Conservation (phyloP, 2,888 invertebrate species). For the Dinocampus coccinellae region DNA sequence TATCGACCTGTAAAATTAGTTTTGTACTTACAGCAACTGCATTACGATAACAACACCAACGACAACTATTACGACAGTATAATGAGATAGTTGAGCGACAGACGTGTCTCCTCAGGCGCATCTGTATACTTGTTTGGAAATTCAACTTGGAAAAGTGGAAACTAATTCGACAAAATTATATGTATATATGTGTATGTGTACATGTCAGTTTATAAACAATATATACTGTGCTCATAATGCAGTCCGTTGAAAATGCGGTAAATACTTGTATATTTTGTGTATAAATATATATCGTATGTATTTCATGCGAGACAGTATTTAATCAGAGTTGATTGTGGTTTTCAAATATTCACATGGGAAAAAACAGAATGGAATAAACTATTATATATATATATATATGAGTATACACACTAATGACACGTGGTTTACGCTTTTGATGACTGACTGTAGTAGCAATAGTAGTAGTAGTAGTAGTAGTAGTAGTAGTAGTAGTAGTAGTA, state of each 20-base stretch:
- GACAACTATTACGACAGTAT: not conserved
- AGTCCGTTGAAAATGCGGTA: too few species aligned
- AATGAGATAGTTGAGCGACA: not conserved
- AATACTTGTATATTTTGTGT: too few species aligned
- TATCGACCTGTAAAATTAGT: slow-evolving; percentile 50
- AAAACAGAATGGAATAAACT: not conserved
- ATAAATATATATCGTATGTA: too few species aligned
- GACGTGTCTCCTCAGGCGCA: not conserved
- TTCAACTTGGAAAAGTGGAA: slow-evolving; percentile 24
- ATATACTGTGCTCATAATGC: too few species aligned
- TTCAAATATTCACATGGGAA: not conserved
- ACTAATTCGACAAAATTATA: slow-evolving; percentile 22
- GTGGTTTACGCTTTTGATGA: not conserved
- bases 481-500: too few species aligned
- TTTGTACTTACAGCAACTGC: slow-evolving; percentile 41
- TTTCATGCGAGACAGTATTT: too few species aligned
- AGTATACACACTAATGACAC: not conserved
- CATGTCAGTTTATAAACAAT: too few species aligned
- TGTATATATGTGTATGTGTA: too few species aligned
- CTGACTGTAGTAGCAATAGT: too few species aligned
- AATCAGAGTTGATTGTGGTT: not conserved
- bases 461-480: too few species aligned
- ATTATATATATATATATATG: not conserved
- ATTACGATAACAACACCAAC: slow-evolving; percentile 23
- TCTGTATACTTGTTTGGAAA: not conserved